A percentile compares a stretch with the other conserved stretches of the same genome.
Conservation (phyloP, 2,113 vertebrate species). For the Ammodytes marinus region DNA sequence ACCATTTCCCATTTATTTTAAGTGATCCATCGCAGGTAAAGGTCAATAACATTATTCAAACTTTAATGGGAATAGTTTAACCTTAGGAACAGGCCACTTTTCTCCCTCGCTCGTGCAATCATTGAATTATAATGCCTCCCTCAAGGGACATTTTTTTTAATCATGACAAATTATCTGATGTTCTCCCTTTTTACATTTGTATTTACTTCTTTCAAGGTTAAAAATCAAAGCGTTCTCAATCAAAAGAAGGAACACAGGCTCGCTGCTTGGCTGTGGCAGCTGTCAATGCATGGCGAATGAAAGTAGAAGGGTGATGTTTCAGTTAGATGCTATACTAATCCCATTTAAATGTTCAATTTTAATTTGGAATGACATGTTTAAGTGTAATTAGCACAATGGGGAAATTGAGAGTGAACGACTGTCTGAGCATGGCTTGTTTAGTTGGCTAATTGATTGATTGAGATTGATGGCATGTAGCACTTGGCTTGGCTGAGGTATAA, state of each 20-base stretch:
- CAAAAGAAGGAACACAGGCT: not conserved
- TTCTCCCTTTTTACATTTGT: conserved; percentile 1
- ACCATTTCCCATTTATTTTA: conserved; percentile 74
- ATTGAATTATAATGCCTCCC: conserved; percentile 59
- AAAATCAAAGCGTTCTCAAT: not conserved
- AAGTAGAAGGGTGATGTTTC: conserved; percentile 61
- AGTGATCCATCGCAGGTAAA: conserved; percentile 77
- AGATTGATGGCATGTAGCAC: conserved; percentile 82
- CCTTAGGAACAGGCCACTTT: conserved; percentile 71
- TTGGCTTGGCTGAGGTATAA: conserved; percentile 75
- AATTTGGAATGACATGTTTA: conserved; percentile 80
- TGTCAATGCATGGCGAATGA: conserved; percentile 18
- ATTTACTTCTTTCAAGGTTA: not conserved
- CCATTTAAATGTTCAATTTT: conserved; percentile 78
- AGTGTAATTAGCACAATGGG: conserved; percentile 81
- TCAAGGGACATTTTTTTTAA: conserved; percentile 40
- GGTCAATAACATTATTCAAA: conserved; percentile 80
- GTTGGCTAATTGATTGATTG: conserved; percentile 81
- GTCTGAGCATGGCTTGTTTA: conserved; percentile 80
- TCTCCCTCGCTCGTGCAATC: conserved; percentile 51
- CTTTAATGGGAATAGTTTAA: conserved; percentile 79
- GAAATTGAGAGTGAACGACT: conserved; percentile 79
- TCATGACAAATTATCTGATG: conserved; percentile 32
- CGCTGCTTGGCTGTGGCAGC: not conserved
- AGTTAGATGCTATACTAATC: conserved; percentile 68